These are phyloP conservation scores for Pantelozetes paolii DNA, from an alignment of 2,888 invertebrate species.

Conservation along the genomic window DNA sequence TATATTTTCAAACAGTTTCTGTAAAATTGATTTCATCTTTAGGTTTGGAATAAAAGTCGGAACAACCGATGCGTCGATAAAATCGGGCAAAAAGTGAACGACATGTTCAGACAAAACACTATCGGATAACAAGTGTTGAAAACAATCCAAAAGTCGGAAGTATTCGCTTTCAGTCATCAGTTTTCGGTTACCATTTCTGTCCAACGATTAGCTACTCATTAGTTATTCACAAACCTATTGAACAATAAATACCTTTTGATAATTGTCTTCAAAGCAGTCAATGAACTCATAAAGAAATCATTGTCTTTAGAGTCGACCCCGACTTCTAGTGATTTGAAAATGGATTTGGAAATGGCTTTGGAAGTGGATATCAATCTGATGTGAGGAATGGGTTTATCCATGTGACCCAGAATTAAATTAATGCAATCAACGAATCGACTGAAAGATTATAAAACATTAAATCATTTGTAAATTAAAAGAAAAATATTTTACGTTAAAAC, in stretches of 20 bases:
- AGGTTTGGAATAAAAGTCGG: background rate
- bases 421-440: background rate
- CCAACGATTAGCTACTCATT: no score
- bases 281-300: background rate
- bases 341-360: background rate
- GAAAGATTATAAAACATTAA: background rate
- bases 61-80: background rate
- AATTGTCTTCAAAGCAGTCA: background rate
- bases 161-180: background rate
- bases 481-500: background rate
- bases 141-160: background rate
- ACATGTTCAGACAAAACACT: background rate
- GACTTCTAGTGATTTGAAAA: background rate
- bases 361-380: background rate
- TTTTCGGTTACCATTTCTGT: no score
- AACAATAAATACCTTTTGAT: background rate
- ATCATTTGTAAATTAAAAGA: background rate
- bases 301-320: background rate
- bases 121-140: background rate
- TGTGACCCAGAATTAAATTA: conserved; percentile 6
- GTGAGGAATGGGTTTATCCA: background rate
- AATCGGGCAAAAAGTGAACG: background rate
- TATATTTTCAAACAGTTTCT: background rate
- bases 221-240: no score
- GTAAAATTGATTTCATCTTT: background rate